Base-by-base conservation (phyloP, 2,113 vertebrate species). In the Callionymus lyra region DNA sequence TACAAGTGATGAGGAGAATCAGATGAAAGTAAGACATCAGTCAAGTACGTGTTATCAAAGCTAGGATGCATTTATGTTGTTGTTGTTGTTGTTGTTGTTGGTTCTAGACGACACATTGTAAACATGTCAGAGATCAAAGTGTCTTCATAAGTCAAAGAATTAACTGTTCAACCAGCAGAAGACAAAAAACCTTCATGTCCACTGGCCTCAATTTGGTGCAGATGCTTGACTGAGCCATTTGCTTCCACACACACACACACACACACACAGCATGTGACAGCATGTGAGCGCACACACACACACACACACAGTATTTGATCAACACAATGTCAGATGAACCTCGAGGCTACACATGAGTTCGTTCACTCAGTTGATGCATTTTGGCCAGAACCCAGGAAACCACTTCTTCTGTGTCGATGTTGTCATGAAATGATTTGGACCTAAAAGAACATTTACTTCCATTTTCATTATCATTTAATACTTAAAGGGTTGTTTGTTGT, bases 271-370 rank as follows among this genome's bases (percentile, higher is more conserved):
- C 36, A 16, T 59, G 57, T 60, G 63, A 58, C 31, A 54, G 51
- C 54, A 70, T 69, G 64, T 53, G 47, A 62, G 35, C 1, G 21
- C 31, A 33, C 46, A 62, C 38, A 12, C 31, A 43, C 27, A 43
- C 18, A 32, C 21, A 37, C 34, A 38, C 6, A 18, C 37, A 16
- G 37, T 14, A 19, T 56, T 41, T 12, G 38, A 27, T 33, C 37
- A 19, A 45, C 8, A 19, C 9, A 38, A 60, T 53, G 43, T 53
- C 36, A 55, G 47, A 51, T 35, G 49, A 44, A 37, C 47, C 53
- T 49, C 19, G 14, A 2, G 11, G 35, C n/a, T 38, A 38, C 18
- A 41, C 47, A 39, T 42, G 31, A 27, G 21, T 53, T 47, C 52
- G 0, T 41, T 44, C 2, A 34, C 5, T 10, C 18, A 19, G 41